A percentile compares a stretch with the other conserved stretches of the same genome.
These are phyloP conservation scores for Chironomus tentans DNA, from an alignment of 2,888 invertebrate species.

Conservation along the genomic window DNA sequence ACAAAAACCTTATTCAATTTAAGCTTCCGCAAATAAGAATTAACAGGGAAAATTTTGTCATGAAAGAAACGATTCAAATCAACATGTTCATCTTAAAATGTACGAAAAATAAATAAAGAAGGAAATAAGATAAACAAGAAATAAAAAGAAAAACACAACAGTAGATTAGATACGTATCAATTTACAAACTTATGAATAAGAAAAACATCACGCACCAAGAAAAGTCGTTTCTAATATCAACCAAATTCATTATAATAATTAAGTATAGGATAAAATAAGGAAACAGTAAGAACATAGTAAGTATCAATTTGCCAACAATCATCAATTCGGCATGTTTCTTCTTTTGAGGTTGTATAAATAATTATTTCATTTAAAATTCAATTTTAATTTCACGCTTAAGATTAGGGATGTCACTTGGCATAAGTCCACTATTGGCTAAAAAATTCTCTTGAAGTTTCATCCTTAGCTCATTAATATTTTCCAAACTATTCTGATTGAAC, in stretches of 20 bases:
- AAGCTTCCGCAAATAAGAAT: neutral
- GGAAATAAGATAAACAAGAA: neutral
- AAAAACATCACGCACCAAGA: neutral
- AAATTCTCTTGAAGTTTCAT: constrained; percentile 19
- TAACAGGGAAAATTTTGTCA: neutral
- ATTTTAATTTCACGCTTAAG: constrained; percentile 24
- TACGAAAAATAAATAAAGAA: neutral
- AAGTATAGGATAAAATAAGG: neutral
- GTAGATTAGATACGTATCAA: neutral
- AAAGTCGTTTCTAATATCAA: neutral
- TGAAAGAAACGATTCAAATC: neutral
- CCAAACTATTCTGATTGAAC: constrained; percentile 22
- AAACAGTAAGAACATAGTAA: neutral
- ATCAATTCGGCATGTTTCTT: neutral
- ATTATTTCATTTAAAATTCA: constrained; percentile 15
- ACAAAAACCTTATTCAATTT: neutral
- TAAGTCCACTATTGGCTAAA: neutral
- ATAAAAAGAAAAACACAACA: neutral
- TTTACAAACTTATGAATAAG: neutral
- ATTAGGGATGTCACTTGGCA: constrained; percentile 14
- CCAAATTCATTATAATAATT: neutral
- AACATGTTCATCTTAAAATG: neutral
- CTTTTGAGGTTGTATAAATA: neutral
- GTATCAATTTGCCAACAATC: no score
- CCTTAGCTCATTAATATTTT: constrained; percentile 6